Conservation (phyloP, 2,888 invertebrate species). For the Thelaira solivaga region DNA sequence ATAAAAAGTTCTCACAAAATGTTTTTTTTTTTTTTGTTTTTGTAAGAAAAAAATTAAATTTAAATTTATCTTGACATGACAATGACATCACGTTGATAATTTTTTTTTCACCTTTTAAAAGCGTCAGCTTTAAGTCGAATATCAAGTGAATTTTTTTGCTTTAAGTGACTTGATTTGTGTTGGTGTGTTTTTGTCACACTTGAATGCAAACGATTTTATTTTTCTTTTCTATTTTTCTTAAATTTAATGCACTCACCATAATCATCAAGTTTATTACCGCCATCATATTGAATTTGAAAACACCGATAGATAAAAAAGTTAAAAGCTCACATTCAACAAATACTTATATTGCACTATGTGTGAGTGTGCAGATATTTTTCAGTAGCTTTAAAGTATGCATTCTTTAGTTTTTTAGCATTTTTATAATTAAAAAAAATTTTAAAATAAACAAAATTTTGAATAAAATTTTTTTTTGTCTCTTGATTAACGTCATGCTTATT, state of each 20-base stretch:
- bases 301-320: conserved; percentile 34
- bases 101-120: too few species aligned
- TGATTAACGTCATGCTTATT: too few species aligned
- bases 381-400: too few species aligned
- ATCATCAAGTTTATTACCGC: conserved; percentile 34
- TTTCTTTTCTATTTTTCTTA: neutral
- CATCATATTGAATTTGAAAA: conserved; percentile 3
- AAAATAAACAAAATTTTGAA: too few species aligned
- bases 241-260: conserved; percentile 48
- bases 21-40: too few species aligned
- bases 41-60: too few species aligned
- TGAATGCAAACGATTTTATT: neutral
- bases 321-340: neutral
- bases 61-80: too few species aligned
- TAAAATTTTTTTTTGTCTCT: too few species aligned
- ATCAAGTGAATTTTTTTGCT: neutral
- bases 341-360: neutral
- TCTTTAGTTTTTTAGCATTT: neutral
- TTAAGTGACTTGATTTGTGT: neutral
- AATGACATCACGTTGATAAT: too few species aligned
- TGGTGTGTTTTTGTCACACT: neutral
- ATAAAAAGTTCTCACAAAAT: too few species aligned
- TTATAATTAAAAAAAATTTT: too few species aligned
- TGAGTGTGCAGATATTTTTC: too few species aligned
- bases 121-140: neutral